Conservation (phyloP, 1,140 invertebrate genomes). For the Hyphantria cunea region DNA sequence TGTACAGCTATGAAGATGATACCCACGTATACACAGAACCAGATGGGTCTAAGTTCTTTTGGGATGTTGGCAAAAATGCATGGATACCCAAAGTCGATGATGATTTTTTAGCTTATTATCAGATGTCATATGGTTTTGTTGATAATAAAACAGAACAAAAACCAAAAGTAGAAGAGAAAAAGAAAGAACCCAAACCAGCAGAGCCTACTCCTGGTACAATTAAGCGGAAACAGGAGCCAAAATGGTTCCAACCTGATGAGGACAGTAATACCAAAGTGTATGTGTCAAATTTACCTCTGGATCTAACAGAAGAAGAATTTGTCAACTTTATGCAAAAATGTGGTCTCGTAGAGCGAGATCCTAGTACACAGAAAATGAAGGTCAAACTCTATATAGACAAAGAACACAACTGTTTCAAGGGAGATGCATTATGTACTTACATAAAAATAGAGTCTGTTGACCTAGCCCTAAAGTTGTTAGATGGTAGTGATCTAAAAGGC, state of each 20-base stretch:
- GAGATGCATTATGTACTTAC: constrained; percentile 98
- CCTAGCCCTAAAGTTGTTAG: constrained; percentile 95
- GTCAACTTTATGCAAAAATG: constrained; percentile 97
- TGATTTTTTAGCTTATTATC: constrained; percentile 97
- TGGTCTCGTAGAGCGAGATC: constrained; percentile 96
- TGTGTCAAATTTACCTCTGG: constrained; percentile 94
- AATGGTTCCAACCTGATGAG: constrained; percentile 97
- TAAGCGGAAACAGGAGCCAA: constrained; percentile 80
- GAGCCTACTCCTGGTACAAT: constrained; percentile 42
- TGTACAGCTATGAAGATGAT: constrained; percentile 89
- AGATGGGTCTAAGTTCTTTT: constrained; percentile 95
- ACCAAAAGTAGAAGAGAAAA: constrained; percentile 50
- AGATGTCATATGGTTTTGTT: constrained; percentile 96
- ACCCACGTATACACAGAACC: constrained; percentile 92
- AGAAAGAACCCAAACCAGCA: constrained; percentile 52
- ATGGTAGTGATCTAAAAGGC: constrained; percentile 92
- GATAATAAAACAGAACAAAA: constrained; percentile 80
- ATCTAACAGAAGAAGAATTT: constrained; percentile 95
- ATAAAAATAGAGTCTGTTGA: constrained; percentile 98
- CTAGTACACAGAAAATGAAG: constrained; percentile 92
- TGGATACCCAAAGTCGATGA: constrained; percentile 99
- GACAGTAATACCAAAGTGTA: constrained; percentile 98
- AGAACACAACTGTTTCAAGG: constrained; percentile 93
- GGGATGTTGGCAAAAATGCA: constrained; percentile 94
- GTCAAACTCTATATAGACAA: constrained; percentile 96